Base-by-base conservation (phyloP, 2,888 invertebrate genomes). In the Caenorhabditis uteleia region DNA sequence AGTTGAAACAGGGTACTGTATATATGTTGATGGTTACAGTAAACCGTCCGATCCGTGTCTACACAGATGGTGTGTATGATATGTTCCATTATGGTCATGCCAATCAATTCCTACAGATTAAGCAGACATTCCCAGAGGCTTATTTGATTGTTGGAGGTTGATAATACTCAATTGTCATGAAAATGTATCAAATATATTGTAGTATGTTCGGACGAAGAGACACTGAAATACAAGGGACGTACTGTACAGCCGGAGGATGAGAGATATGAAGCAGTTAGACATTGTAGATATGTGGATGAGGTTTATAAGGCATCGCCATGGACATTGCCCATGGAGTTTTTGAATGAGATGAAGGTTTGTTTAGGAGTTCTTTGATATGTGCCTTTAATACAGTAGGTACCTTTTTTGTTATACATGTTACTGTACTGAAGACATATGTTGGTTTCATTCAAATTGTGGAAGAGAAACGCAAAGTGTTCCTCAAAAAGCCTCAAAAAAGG, bases 61-160 rank as follows among this genome's bases (percentile, higher is more conserved):
- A 97, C 86, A 93, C 97, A 1, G 97, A 98, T 87, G 97, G 97
- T 73, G 95, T 97, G 82, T 98, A 95, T 85, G 97, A 98, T 87
- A 89, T 98, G 84, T 98, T 98, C 86, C 97, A 98, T 87, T 93
- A 94, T 85, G 97, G 97, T 1, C 97, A 98, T 86, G 93, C 95
- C 48, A 87, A 93, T 62, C 95, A 97, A 84, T 54, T 75, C 42
- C 27, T 92, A 89, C 97, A 95, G 86, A 95, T 95, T 58, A 98
- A 98, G 87, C 91, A 90, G 82, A 88, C 92, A 54, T 94, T 95
- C 85, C 93, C 94, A 25, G 93, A 74, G 84, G 91, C 93, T 39
- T 94, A 95, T 85, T 89, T 97, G 64, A 94, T 98, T 79, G 95
- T 97, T 79, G 98, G 97, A 87, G 92, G 93, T 92, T 12, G 6